Base-by-base conservation (phyloP, 2,113 vertebrate species). In the Leptodactylus fuscus region DNA sequence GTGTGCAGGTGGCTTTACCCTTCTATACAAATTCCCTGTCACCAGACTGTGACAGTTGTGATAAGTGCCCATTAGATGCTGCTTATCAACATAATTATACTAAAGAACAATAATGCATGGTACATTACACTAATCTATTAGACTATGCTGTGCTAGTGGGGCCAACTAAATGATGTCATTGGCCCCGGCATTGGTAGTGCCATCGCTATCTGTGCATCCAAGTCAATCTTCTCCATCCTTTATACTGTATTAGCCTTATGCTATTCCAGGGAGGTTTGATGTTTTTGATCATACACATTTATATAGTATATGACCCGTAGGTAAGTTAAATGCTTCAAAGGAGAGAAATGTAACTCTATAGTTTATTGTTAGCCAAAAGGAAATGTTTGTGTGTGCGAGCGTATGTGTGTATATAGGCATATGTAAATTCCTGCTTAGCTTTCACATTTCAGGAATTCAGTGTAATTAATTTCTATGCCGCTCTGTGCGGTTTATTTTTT, bases 391-490 rank as follows among this genome's bases (percentile, higher is more conserved):
- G 32, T 76, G 75, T 44, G 12, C 1, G 49, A 10, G 34, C 34
- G 4, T 34, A 34, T 38, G 65, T 69, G 34, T 36, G 65, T 69
- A 38, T 69, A 69, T 69, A 22, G 65, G 36, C 65, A 24, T 55
- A 12, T 81, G 62, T 41, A 41, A 60, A 41, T 69, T 73, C 76
- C 49, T 60, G 77, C 67, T 86, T 73, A 80, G 44, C 77, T 71
- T 81, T 81, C 77, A 86, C 77, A 60, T 86, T 71, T 69, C 36
- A 46, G 36, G 76, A 86, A 73, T 73, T 51, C 69, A 22, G 36
- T 24, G 11, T 86, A 60, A 81, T 86, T 71, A 81, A 73, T 86
- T 86, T 80, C 65, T 32, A 67, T 86, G 62, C 48, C 73, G 73
- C 29, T 67, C 41, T 51, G 36, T 16, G 27, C 13, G 53, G 84